Evolutionary conservation across 2,888 invertebrate species (phyloP).

Genomic region (Drosophila kuntzei): DNA sequence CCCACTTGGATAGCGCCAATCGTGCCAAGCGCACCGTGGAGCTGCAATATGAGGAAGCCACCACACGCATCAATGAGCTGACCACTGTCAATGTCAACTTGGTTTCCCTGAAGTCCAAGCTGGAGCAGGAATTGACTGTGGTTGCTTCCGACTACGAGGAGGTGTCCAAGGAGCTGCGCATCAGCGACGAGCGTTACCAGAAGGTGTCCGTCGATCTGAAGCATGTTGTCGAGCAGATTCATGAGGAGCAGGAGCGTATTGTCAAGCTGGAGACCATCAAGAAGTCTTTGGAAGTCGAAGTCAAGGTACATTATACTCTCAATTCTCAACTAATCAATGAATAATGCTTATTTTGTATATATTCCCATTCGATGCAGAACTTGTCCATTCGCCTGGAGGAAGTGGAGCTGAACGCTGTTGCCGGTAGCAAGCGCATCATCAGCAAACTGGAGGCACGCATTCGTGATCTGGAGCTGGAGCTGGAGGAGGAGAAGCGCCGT

Average conservation of each 20-base stretch:
- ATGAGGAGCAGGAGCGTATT: conserved; percentile 98
- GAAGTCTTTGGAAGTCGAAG: conserved; percentile 98
- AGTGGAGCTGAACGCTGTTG: conserved; percentile 98
- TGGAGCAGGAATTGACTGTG: conserved; percentile 96
- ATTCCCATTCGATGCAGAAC: conserved; percentile 86
- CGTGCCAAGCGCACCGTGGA: conserved; percentile 96
- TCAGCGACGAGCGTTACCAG: conserved; percentile 97
- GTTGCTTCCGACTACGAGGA: conserved; percentile 99
- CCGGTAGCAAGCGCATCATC: conserved; percentile 98
- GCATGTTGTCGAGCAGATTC: conserved; percentile 96
- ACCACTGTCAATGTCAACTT: conserved; percentile 98
- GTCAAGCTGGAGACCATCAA: conserved; percentile 99
- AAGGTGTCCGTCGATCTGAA: conserved; percentile 96
- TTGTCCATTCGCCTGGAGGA: conserved; percentile 96
- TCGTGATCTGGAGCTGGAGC: conserved; percentile 96
- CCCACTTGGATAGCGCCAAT: conserved; percentile 95
- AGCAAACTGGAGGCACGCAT: conserved; percentile 98
- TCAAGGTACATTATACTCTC: conserved; percentile 88
- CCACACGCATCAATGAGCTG: conserved; percentile 96
- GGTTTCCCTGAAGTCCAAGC: conserved; percentile 96
- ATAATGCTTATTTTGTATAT: too few relatives aligned
- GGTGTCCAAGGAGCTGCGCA: conserved; percentile 97
- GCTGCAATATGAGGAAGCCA: conserved; percentile 95
- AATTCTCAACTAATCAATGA: too few relatives aligned
- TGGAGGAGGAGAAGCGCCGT: conserved; percentile 98